A percentile compares a stretch with the other conserved stretches of the same genome.
Evolutionary conservation across 2,113 vertebrate genomes (phyloP).

Genomic region (Podilymbus podiceps): DNA sequence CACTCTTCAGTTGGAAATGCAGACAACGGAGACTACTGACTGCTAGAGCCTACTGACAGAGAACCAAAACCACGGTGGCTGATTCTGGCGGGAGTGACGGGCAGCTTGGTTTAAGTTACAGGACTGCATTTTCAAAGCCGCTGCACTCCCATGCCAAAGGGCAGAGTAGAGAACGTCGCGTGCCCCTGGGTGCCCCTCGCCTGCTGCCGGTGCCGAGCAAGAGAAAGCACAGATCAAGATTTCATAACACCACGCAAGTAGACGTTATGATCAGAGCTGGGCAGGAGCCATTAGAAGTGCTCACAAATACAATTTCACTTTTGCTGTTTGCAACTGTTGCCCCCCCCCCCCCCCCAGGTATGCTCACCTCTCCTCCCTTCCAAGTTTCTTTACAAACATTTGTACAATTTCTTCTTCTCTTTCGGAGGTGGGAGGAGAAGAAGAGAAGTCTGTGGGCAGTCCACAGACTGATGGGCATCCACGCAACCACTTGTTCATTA

Average conservation of each 20-base stretch:
- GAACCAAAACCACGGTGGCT: not conserved
- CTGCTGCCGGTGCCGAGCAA: not conserved
- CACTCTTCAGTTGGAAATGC: not conserved
- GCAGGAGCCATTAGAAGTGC: not conserved
- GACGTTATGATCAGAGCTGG: not conserved
- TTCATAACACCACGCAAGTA: not conserved
- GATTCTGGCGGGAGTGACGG: not conserved
- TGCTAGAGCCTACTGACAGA: not conserved
- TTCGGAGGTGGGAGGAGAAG: not conserved
- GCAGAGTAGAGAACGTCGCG: not conserved
- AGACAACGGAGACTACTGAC: not conserved
- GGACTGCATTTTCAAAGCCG: not conserved
- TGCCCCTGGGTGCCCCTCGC: not conserved
- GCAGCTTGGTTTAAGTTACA: not conserved
- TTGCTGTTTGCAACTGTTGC: not conserved
- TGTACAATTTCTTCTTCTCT: not conserved
- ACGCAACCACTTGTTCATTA: not conserved
- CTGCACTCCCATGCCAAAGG: not conserved
- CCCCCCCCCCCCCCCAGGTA: not conserved
- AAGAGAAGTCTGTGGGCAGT: not conserved
- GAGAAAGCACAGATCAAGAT: not conserved
- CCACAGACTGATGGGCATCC: not conserved
- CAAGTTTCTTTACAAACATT: not conserved
- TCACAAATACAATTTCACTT: not conserved
- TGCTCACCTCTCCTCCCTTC: not conserved